These are phyloP conservation scores for Patella caerulea DNA, from an alignment of 2,888 invertebrate genomes.

Conservation along the genomic window DNA sequence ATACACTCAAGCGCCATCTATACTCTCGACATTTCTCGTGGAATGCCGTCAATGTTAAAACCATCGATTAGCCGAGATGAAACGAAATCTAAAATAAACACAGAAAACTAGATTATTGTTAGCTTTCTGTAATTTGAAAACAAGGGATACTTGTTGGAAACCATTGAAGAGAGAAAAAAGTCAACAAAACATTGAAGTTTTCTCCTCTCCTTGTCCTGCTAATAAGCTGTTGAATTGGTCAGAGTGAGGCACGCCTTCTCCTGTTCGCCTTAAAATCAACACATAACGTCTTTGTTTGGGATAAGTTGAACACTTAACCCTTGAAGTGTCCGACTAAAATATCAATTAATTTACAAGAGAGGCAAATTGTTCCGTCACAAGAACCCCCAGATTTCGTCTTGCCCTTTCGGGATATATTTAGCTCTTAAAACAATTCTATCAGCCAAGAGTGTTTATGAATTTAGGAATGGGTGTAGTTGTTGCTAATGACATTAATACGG, in stretches of 20 bases:
- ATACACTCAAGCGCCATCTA: too few species aligned
- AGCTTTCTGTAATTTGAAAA: background rate
- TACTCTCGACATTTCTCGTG: too few species aligned
- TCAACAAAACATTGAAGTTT: background rate
- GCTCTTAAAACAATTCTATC: background rate
- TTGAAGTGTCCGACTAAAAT: background rate
- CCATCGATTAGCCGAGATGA: too few species aligned
- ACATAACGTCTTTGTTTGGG: background rate
- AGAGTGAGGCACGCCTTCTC: background rate
- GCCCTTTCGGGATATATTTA: background rate
- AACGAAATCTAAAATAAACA: too few species aligned
- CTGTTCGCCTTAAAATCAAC: background rate
- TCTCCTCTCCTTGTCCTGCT: too few species aligned
- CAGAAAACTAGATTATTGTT: background rate
- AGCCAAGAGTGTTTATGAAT: background rate
- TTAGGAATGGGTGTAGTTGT: too few species aligned
- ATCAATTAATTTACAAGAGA: conserved; percentile 1
- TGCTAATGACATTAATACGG: too few species aligned
- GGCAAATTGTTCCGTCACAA: background rate
- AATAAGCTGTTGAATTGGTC: too few species aligned
- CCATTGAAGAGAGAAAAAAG: background rate
- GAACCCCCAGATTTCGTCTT: background rate
- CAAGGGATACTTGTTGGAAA: background rate
- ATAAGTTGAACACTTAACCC: conserved; percentile 1
- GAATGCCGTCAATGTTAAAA: too few species aligned